Evolutionary conservation across 2,113 vertebrate species (phyloP).

Genomic region (Menidia beryllina): DNA sequence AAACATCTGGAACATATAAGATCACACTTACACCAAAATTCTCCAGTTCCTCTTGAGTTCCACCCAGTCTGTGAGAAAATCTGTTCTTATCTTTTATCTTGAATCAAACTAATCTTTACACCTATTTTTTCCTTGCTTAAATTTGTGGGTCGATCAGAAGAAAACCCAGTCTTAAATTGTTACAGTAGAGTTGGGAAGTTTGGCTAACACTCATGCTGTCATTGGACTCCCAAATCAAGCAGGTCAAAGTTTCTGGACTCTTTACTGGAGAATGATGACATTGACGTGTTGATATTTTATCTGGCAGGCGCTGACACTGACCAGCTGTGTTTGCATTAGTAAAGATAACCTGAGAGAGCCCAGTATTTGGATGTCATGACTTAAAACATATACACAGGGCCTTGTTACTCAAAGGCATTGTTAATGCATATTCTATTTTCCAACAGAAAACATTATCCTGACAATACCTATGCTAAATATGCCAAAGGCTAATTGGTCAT

Average conservation of each 20-base stretch:
- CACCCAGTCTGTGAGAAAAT: background rate
- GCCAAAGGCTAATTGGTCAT: too few species aligned
- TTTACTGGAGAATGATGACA: background rate
- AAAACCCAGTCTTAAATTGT: background rate
- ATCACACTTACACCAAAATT: background rate
- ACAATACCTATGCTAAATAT: too few species aligned
- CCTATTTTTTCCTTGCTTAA: background rate
- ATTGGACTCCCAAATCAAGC: background rate
- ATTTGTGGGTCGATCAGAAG: background rate
- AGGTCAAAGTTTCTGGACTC: conserved; percentile 15
- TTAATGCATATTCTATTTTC: too few species aligned
- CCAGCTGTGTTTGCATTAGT: background rate
- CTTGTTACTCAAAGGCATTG: too few species aligned
- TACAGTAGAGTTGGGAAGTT: background rate
- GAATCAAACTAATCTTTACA: conserved; percentile 10
- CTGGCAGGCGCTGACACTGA: conserved; percentile 5
- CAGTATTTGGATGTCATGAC: too few species aligned
- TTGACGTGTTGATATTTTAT: background rate
- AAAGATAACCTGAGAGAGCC: too few species aligned
- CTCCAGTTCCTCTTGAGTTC: background rate
- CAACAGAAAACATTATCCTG: too few species aligned
- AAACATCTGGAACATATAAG: conserved; percentile 13
- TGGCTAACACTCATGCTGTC: background rate
- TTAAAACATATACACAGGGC: too few species aligned
- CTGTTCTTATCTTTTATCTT: conserved; percentile 2